Evolutionary conservation across 2,888 invertebrate species (phyloP), one percentile per base, ranked within the genome.

Genomic region (Argyra leucocephala): DNA sequence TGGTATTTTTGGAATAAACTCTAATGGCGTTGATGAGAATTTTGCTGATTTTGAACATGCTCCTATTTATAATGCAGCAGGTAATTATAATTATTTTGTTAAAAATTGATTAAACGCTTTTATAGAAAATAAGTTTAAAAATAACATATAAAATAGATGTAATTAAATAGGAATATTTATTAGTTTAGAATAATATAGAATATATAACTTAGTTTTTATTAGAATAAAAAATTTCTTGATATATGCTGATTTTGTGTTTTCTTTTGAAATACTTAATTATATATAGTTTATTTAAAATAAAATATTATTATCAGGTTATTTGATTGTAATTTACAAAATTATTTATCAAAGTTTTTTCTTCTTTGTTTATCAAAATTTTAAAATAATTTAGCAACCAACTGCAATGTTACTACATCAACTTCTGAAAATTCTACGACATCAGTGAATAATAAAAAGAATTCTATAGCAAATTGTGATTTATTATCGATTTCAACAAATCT

Each of bases 21-120:
- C 67, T 64, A 78, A 73, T 76, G 74, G 71, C 58, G 70, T 68
- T 61, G 67, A 75, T 18, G 81, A 82, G 71, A 83, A 83, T 68
- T 88, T 88, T 76, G 88, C 89, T 65, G 85, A 88, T 78, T 88
- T 88, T 74, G 88, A 88, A 73, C 86, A 88, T 78, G 88, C 88
- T 74, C 85, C 86, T 68, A 84, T 86, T 70, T 88, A 86, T 74
- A 84, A 83, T 76, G 82, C 83, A 69, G 78, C 77, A 71, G 80
- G 82, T 82, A 75, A 80, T 80, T 78, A 67, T 22, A 31, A 60
- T 64, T 22, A 26, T 26, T 57, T 9, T n/a, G 15, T 31, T 31
- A 31, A 7, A 31, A 31, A 10, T 10, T 31, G 5, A 31, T 5
- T 31, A 7, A 31, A 31, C 31, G n/a, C n/a, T n/a, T n/a, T n/a